Evolutionary conservation across 2,888 invertebrate genomes (phyloP), one percentile per base, ranked within the genome.

Genomic region (Choristoneura rosaceana): DNA sequence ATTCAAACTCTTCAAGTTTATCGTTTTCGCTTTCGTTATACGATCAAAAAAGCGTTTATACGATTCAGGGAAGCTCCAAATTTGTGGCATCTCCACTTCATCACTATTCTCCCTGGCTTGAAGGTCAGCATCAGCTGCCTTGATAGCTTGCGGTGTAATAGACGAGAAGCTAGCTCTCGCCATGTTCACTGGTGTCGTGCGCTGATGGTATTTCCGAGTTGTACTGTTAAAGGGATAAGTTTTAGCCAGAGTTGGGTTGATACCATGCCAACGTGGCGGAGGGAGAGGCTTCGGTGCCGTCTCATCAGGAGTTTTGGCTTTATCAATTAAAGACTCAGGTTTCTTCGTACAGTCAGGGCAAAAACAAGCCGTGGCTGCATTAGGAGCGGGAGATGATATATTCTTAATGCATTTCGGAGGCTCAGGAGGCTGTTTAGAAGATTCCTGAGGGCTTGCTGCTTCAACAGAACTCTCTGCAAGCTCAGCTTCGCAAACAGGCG

Each of bases 371-470:
- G 52, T 15, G 1, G 38, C 65, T 12, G 65, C 2, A 4, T 52
- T 41, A 14, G 41, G 17, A 3, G 55, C 41, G 14, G 17, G 12
- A 3, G 14, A 52, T 0, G 65, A 38, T 14, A 66, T 17, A 14
- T 45, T 38, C 25, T 66, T 66, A 3, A 55, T 14, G 12, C 65
- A 66, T 14, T 52, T 38, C 8, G 65, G 65, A 8, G 38, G 52
- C 5, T 65, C 52, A 12, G 38, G 25, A 55, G n/a, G 43, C 2
- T 43, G 63, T 14, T 63, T 47, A 9, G 17, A 9, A 62, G 12
- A 38, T 3, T 34, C 17, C 15, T 58, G 58, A 2, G 25, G 4
- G 25, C 25, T 55, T 0, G 55, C 25, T 4, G 25, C 25, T 25
- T 55, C 25, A 7, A 25, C 25, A 4, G 55, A 3, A 25, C 25